phyloP scores from a whole-genome alignment of 2,797 vertebrate species.

The Pangasius larnaudii region DNA sequence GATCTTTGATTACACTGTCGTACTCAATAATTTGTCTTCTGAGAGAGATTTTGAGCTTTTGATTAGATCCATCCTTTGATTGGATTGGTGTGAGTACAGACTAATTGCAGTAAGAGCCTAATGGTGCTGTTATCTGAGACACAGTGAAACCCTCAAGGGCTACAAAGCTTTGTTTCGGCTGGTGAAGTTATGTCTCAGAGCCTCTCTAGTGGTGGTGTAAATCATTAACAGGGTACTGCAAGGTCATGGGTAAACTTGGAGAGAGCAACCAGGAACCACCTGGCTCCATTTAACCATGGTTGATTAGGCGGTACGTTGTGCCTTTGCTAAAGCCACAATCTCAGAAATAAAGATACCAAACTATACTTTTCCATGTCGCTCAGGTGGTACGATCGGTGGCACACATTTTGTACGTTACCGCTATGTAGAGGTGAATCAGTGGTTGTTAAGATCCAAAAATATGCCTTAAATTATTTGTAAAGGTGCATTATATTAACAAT shows the following conservation, averaged over 20 bases:
- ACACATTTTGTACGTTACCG: neutral
- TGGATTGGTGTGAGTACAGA: neutral
- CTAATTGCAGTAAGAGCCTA: neutral
- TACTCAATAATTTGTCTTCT: neutral
- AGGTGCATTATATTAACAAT: neutral
- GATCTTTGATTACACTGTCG: neutral
- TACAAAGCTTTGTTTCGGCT: neutral
- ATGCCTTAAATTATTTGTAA: neutral
- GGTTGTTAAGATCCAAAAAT: neutral
- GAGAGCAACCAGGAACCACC: neutral
- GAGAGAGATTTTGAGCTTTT: neutral
- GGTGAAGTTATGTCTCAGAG: neutral
- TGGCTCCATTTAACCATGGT: neutral
- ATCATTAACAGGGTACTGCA: constrained; percentile 34
- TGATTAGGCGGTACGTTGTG: neutral
- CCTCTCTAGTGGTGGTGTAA: constrained; percentile 3
- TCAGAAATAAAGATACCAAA: neutral
- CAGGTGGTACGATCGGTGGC: neutral
- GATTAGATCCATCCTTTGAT: neutral
- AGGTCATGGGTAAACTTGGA: constrained; percentile 17
- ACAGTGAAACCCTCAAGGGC: neutral
- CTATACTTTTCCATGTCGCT: neutral
- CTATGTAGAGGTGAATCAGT: neutral
- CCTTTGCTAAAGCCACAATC: neutral
- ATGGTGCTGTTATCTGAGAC: neutral